Conservation (phyloP, 23 tunicate genomes). For the Clavelina lepadiformis region DNA sequence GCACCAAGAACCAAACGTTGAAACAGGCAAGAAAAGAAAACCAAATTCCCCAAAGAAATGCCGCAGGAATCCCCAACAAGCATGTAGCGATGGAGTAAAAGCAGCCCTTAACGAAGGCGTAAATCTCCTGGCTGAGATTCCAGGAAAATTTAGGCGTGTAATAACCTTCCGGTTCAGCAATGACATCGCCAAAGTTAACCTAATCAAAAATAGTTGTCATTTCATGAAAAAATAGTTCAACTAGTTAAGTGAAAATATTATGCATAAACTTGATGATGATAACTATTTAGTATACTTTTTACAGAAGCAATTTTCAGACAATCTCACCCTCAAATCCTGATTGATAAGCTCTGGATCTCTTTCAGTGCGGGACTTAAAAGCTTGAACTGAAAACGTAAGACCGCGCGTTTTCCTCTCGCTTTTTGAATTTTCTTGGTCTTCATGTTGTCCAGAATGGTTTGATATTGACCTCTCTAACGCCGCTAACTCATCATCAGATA, state of each 20-base stretch:
- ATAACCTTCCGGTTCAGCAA: conserved; percentile 94
- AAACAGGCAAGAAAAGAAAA: conserved; percentile 74
- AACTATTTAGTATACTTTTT: too few relatives aligned
- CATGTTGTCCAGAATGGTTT: not conserved
- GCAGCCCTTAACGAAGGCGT: conserved; percentile 76
- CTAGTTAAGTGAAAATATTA: too few relatives aligned
- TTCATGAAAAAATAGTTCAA: too few relatives aligned
- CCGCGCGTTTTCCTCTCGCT: conserved; percentile 38
- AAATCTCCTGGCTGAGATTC: conserved; percentile 87
- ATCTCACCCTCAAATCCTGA: conserved; percentile 69
- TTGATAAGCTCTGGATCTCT: conserved; percentile 80
- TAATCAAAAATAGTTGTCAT: conserved; percentile 26
- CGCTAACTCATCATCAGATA: too few relatives aligned
- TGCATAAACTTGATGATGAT: too few relatives aligned
- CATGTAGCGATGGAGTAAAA: conserved; percentile 63
- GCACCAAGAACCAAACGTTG: conserved; percentile 78
- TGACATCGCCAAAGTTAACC: conserved; percentile 83
- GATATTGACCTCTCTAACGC: too few relatives aligned
- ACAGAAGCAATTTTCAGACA: too few relatives aligned
- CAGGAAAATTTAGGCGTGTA: conserved; percentile 84
- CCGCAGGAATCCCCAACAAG: conserved; percentile 76
- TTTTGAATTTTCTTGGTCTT: not conserved
- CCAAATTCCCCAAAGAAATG: conserved; percentile 87
- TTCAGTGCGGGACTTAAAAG: conserved; percentile 68
- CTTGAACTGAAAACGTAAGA: conserved; percentile 60